These are phyloP conservation scores for Neria commutata DNA, from an alignment of 2,888 invertebrate species.

Conservation along the genomic window DNA sequence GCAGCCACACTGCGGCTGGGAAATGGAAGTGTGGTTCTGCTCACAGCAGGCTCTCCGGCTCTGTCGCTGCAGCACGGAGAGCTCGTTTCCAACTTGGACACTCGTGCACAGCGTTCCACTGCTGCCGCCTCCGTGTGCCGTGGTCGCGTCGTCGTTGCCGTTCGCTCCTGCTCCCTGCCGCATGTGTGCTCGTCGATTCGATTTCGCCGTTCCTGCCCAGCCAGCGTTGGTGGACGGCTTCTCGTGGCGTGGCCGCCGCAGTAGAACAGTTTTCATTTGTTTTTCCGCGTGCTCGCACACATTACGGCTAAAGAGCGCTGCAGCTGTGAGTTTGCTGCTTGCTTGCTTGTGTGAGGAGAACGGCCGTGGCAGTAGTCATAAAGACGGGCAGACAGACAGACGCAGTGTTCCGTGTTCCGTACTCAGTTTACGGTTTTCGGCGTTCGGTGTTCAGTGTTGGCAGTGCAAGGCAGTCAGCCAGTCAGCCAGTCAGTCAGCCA, in stretches of 20 bases:
- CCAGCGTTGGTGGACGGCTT: background rate
- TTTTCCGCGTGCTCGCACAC: conserved; percentile 64
- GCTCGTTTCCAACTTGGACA: conserved; percentile 34
- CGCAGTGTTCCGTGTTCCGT: no score
- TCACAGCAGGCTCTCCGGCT: conserved; percentile 27
- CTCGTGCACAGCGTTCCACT: conserved; percentile 53
- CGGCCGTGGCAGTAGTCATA: background rate
- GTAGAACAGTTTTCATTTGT: conserved; percentile 63
- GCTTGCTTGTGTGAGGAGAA: background rate
- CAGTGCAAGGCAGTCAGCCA: conserved; percentile 3
- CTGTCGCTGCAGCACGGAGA: conserved; percentile 31
- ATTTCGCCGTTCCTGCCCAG: background rate
- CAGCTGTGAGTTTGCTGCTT: background rate
- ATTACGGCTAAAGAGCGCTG: conserved; percentile 44
- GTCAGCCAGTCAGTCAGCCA: no score
- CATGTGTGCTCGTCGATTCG: no score
- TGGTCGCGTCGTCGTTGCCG: background rate
- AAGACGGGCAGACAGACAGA: conserved; percentile 4
- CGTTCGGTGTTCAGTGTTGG: background rate
- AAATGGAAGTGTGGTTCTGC: conserved; percentile 1
- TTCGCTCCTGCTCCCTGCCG: conserved; percentile 12
- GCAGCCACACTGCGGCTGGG: background rate
- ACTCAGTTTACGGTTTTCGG: no score
- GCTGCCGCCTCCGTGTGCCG: conserved; percentile 31
- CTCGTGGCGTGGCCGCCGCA: conserved; percentile 18